Evolutionary conservation across 2,797 vertebrate species (phyloP).

Genomic region (Acanthopagrus latus): DNA sequence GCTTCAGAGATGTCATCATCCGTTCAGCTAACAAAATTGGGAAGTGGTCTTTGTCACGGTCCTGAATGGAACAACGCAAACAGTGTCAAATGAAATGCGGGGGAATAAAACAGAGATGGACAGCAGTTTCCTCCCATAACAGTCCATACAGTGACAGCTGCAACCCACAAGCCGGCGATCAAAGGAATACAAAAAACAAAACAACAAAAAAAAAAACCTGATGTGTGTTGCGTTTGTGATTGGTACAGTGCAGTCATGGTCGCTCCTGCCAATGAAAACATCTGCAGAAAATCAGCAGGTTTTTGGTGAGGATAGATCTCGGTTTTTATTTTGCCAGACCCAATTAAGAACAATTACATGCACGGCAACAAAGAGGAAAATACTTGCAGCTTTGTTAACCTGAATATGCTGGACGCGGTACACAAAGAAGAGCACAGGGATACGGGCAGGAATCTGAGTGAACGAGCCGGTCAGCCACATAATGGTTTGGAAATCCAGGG

Average conservation of each 20-base stretch:
- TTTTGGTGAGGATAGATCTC: constrained; percentile 38
- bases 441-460: constrained; percentile 47
- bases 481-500: constrained; percentile 65
- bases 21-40: background rate
- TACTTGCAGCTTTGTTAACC: constrained; percentile 49
- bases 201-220: too few species aligned
- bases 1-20: constrained; percentile 19
- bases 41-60: constrained; percentile 7
- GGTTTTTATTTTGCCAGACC: constrained; percentile 48
- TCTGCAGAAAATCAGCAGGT: constrained; percentile 43
- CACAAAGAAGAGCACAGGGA: constrained; percentile 46
- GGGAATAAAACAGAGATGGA: constrained; percentile 13
- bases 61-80: constrained; percentile 7
- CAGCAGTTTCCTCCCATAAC: constrained; percentile 14
- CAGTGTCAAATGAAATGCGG: background rate
- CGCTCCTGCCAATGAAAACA: constrained; percentile 51
- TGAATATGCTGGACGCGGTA: constrained; percentile 29
- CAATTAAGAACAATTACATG: constrained; percentile 66
- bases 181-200: constrained; percentile 29
- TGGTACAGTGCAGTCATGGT: constrained; percentile 18
- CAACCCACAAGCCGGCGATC: constrained; percentile 24
- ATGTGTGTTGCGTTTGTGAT: constrained; percentile 27
- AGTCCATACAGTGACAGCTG: constrained; percentile 19
- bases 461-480: constrained; percentile 55
- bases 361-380: constrained; percentile 42